Evolutionary conservation across 2,888 invertebrate species (phyloP), one percentile per base, ranked within the genome.

Genomic region (Laspeyria flexula): DNA sequence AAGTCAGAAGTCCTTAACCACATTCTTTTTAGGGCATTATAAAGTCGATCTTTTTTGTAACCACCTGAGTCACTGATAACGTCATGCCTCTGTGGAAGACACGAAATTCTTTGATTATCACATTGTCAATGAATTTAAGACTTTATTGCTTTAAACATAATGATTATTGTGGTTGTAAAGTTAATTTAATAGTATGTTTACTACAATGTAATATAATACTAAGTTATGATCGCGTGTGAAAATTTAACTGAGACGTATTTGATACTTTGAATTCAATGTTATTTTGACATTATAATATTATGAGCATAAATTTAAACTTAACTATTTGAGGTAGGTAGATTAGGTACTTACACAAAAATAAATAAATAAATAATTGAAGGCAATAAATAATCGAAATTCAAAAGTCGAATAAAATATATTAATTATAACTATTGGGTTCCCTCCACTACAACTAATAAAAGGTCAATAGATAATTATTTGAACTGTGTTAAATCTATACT

Each of bases 31-130:
- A 58, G 43, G 55, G 39, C 46, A 27, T 15, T 40, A 38, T 43
- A 41, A 45, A 61, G 59, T 41, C 29, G 25, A 56, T 53, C 37
- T 59, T 63, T 67, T 70, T 62, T 49, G 33, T 54, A 48, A 4
- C 31, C 60, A 67, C 65, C 71, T 81, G 79, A 79, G 55, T 80
- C 80, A 79, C 55, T 61, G 69, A 74, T 78, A 77, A 66, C 75
- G 76, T 76, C 75, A 79, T 30, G 1, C 33, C 53, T 46, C 45
- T 40, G 29, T 25, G 45, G 35, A 34, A 44, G 55, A 53, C 31
- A 31, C 48, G 46, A 48, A 54, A 53, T 48, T 46, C 45, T 48
- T 33, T 27, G 12, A 38, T 37, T 34, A 37, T 21, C 11, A 23
- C 3, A 25, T 31, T 12, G 43, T 31, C 43, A 44, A 15, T 35